phyloP scores from a whole-genome alignment of 2,797 vertebrate species.

The Adrianichthys oophorus region DNA sequence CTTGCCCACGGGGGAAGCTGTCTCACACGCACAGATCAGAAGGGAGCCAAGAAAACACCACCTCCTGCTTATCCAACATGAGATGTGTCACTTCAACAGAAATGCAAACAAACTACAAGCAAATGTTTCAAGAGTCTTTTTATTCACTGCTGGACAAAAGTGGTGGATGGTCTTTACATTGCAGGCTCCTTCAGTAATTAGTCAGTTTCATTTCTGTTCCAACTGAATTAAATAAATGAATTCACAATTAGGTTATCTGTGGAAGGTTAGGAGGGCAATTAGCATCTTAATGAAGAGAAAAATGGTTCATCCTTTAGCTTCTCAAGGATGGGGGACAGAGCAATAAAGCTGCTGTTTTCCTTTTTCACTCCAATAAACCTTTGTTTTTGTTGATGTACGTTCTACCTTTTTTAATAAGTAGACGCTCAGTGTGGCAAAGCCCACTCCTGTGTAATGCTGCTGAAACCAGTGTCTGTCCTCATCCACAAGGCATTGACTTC shows the following conservation, averaged over 20 bases:
- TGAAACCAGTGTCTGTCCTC: background rate
- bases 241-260: slow-evolving; percentile 38
- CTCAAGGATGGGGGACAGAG: background rate
- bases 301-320: slow-evolving; percentile 2
- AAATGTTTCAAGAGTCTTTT: slow-evolving; percentile 14
- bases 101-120: slow-evolving; percentile 18
- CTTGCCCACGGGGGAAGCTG: slow-evolving; percentile 22
- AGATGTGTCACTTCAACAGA: slow-evolving; percentile 23
- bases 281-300: slow-evolving; percentile 31
- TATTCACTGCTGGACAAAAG: slow-evolving; percentile 19
- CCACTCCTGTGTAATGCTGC: background rate
- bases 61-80: slow-evolving; percentile 39
- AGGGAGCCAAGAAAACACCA: slow-evolving; percentile 2
- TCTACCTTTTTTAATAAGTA: background rate
- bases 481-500: background rate
- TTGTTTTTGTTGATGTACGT: slow-evolving; percentile 1
- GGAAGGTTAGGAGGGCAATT: slow-evolving; percentile 10
- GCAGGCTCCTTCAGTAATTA: slow-evolving; percentile 44
- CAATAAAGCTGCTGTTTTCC: background rate
- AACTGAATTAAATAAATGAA: slow-evolving; percentile 47
- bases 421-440: too few relatives aligned
- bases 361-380: background rate
- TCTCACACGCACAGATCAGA: slow-evolving; percentile 14
- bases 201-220: slow-evolving; percentile 20
- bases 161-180: slow-evolving; percentile 29